Evolutionary conservation across 2,113 vertebrate species (phyloP), one percentile per base, ranked within the genome.

Genomic region (Hyla sarda): DNA sequence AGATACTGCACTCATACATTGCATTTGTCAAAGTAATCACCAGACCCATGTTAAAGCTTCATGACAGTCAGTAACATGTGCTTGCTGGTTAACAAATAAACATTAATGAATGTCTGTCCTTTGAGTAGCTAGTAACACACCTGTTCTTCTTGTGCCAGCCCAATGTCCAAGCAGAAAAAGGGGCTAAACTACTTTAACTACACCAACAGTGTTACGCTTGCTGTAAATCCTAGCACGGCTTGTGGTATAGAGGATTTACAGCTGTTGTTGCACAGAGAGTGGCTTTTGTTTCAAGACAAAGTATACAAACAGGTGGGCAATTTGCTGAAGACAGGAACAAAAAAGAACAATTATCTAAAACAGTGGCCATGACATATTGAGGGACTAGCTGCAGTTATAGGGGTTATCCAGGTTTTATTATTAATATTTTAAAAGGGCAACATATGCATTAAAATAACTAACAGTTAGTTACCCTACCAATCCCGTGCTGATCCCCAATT

Each of bases 41-140:
- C 45, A 52, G 37, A 3, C 37, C 34, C 16, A 19, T 32, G 17
- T 14, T 50, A 28, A 50, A 41, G 7, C n/a, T 4, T 2, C 50
- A 28, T 65, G 73, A 85, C 58, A 50, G 50, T 60, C 45, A 23
- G 73, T 37, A 30, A 76, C 83, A 84, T 32, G 41, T 84, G 83
- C 56, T 52, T 50, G 32, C 17, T 3, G 52, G n/a, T 8, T 65
- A 62, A 32, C 60, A 67, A 41, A 69, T 2, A 82, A 45, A 45
- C 41, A 48, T 16, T 67, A 41, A 13, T 10, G 54, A 11, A 23
- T 52, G 7, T 41, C 19, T 32, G 28, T 34, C 50, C 32, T 73
- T 14, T 56, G 21, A 32, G 34, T 62, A 76, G 72, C 82, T 84
- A 76, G 65, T 25, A 62, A 45, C 72, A 60, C 73, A 85, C 83